phyloP scores from a whole-genome alignment of 2,113 vertebrate species.

The Dicentrarchus labrax region DNA sequence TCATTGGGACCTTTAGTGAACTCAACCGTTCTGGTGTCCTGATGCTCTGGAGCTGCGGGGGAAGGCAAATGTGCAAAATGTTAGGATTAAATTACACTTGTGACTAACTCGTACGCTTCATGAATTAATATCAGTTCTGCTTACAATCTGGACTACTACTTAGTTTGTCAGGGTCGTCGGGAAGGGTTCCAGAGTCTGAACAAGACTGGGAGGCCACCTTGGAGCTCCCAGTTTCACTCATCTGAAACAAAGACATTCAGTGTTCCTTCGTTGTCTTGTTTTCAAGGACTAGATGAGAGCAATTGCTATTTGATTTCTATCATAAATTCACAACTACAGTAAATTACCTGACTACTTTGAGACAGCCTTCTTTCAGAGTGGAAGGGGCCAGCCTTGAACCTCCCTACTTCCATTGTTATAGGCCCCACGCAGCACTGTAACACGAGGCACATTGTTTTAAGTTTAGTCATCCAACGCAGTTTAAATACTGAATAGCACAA shows the following conservation, averaged over 20 bases:
- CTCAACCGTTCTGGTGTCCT: conserved; percentile 91
- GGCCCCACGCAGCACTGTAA: conserved; percentile 92
- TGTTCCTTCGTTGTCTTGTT: neutral
- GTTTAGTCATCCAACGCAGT: neutral
- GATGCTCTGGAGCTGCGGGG: conserved; percentile 84
- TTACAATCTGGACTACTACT: conserved; percentile 87
- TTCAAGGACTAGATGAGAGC: neutral
- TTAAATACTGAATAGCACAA: neutral
- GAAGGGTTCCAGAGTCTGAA: conserved; percentile 76
- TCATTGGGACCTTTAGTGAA: conserved; percentile 92
- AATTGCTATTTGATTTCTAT: neutral
- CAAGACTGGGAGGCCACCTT: conserved; percentile 83
- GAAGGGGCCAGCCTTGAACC: conserved; percentile 94
- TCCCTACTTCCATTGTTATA: conserved; percentile 92
- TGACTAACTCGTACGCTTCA: neutral
- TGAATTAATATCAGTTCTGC: neutral
- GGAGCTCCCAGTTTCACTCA: conserved; percentile 86
- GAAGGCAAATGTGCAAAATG: neutral
- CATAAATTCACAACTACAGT: neutral
- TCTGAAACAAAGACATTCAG: conserved; percentile 76
- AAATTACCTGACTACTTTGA: conserved; percentile 89
- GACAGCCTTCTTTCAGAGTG: conserved; percentile 94
- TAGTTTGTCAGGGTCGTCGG: conserved; percentile 81
- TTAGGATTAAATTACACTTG: neutral
- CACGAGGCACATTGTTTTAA: neutral